Base-by-base conservation (phyloP, 2,113 vertebrate genomes). In the Epinephelus fuscoguttatus region DNA sequence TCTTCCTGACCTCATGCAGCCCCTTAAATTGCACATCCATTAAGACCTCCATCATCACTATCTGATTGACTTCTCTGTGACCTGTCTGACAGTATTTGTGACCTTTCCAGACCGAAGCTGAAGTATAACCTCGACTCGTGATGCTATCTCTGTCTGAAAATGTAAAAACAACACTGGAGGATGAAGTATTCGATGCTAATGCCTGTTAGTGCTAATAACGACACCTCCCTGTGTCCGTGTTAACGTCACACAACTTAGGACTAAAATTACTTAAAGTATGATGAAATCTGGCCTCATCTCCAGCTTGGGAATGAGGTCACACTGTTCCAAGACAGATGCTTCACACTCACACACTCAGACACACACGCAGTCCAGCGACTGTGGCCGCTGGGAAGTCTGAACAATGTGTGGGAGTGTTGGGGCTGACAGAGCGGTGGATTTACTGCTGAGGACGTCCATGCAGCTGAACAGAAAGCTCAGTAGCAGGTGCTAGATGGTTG, bases 401-500 rank as follows among this genome's bases (percentile, higher is more conserved):
- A 88, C 75, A 86, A 69, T 33, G 75, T 71, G 75, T 66, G 80
- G 37, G 84, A 61, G 80, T 78, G 75, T 62, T 75, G 33, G 47
- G 45, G 18, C 59, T 70, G 81, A 86, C 86, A 71, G 56, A 57
- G 42, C 21, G 14, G 30, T 63, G 50, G 33, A 85, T 89, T 79
- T 81, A 76, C 72, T 70, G 73, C 77, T 55, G 64, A 70, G 11
- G 21, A 77, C 1, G 53, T 57, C n/a, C 69, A 23, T 79, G 67
- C 69, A 53, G 68, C 72, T 77, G 79, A 86, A 78, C 47, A 42
- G 14, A 64, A 23, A 45, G 52, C 61, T 76, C 73, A 37, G 78
- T 1, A 72, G 85, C 84, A 88, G 85, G 83, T 81, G 81, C 52
- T 80, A 13, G 56, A 81, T 59, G 18, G 53, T 67, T 89, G 79